Conservation (phyloP, 92 coral and sea anemone species). For the Zoanthus sansibaricus region DNA sequence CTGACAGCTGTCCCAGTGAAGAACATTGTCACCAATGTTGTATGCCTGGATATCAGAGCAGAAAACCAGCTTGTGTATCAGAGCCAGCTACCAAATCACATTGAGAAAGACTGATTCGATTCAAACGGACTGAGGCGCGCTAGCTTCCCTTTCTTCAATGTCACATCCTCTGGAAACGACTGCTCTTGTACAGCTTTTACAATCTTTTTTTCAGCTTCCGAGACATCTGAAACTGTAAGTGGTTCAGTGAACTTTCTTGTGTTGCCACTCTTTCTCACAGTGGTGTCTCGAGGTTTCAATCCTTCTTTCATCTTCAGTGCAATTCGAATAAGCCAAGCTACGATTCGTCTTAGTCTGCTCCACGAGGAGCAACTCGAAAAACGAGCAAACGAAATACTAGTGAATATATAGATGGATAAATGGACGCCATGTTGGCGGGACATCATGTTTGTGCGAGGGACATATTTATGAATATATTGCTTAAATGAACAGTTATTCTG, state of each 20-base stretch:
- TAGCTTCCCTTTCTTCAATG: conserved; percentile 23
- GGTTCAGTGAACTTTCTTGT: conserved; percentile 7
- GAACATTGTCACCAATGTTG: conserved; percentile 12
- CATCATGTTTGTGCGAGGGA: conserved; percentile 10
- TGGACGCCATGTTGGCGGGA: not conserved
- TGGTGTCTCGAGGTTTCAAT: conserved; percentile 2
- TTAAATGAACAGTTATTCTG: conserved; percentile 1
- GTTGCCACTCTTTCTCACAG: conserved; percentile 9
- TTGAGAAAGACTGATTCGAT: conserved; percentile 31
- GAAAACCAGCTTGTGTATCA: conserved; percentile 6
- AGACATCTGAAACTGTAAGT: conserved; percentile 10
- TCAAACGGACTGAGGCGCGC: conserved; percentile 30
- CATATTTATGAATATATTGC: conserved; percentile 14
- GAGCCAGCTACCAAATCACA: conserved; percentile 30
- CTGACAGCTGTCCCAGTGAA: conserved; percentile 4
- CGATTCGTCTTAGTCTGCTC: conserved; percentile 10
- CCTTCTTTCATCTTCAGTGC: conserved; percentile 5
- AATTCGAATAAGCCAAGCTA: conserved; percentile 7
- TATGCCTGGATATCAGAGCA: conserved; percentile 22
- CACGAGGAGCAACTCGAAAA: not conserved
- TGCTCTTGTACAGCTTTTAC: conserved; percentile 8
- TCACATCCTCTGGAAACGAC: conserved; percentile 10
- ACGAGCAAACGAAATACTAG: too few species aligned
- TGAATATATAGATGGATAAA: too few species aligned
- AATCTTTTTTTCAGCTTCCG: conserved; percentile 1